Percentiles rank a stretch among this genome's conserved stretches.
Evolutionary conservation across 2,113 vertebrate species (phyloP).

Genomic region (Callopanchax toddi): DNA sequence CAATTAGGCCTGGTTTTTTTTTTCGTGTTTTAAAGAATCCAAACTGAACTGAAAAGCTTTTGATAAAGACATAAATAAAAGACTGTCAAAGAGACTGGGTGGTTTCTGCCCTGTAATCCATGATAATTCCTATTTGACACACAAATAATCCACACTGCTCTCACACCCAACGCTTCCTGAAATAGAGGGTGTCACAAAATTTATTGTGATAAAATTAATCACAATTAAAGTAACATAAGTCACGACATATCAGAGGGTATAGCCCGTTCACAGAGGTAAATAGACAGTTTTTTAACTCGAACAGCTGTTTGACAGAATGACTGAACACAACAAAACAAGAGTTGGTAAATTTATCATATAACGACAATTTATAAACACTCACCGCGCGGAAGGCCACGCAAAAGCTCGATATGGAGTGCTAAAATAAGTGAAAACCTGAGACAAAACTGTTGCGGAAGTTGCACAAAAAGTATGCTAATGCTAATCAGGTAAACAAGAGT

Average conservation of each 20-base stretch:
- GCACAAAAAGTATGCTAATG: neutral
- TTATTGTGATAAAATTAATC: neutral
- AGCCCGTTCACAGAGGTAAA: no score
- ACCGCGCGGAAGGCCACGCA: neutral
- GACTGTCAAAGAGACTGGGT: neutral
- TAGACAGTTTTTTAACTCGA: neutral
- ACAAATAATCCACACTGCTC: neutral
- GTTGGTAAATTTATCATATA: no score
- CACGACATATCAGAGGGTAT: neutral
- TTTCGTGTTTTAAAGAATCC: neutral
- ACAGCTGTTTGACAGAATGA: conserved; percentile 14
- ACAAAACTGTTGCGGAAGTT: neutral
- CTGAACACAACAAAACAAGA: neutral
- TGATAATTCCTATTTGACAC: neutral
- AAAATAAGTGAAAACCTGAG: neutral
- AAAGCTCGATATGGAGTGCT: neutral
- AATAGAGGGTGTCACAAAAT: conserved; percentile 33
- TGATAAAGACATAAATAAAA: neutral
- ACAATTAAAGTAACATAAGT: neutral
- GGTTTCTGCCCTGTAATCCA: neutral
- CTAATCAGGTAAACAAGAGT: conserved; percentile 3
- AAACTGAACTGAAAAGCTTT: no score
- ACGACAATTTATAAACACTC: neutral
- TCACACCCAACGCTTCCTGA: neutral
- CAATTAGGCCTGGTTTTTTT: neutral